These are phyloP conservation scores for Idaea dimidiata DNA, from an alignment of 2,888 invertebrate genomes.

Conservation along the genomic window DNA sequence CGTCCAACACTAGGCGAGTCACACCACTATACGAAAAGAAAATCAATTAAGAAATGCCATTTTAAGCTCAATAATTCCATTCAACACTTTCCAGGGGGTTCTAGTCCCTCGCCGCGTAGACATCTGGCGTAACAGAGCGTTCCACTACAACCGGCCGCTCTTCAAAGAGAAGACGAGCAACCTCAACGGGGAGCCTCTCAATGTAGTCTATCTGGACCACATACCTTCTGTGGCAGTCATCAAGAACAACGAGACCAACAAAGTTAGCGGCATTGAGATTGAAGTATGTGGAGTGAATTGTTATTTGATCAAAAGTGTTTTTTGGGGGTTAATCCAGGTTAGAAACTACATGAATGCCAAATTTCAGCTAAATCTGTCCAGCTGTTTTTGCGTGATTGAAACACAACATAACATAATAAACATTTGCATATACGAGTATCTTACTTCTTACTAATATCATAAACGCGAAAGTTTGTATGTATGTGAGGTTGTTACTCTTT, in stretches of 20 bases:
- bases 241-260: constrained; percentile 57
- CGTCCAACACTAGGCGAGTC: too few species aligned
- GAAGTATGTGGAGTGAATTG: constrained; percentile 71
- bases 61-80: too few species aligned
- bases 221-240: constrained; percentile 82
- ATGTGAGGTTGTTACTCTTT: too few species aligned
- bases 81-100: constrained; percentile 46
- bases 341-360: too few species aligned
- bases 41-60: too few species aligned
- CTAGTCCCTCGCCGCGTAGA: constrained; percentile 83
- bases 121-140: constrained; percentile 84
- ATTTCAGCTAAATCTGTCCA: too few species aligned
- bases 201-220: constrained; percentile 84
- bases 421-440: too few species aligned
- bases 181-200: constrained; percentile 80
- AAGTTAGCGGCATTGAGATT: constrained; percentile 84
- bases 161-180: constrained; percentile 82
- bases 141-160: constrained; percentile 73
- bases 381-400: background rate
- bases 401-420: too few species aligned
- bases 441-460: too few species aligned
- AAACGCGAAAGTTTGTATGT: too few species aligned
- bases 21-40: too few species aligned
- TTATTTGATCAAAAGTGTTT: background rate
- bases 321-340: too few species aligned